Conservation (phyloP, 1,140 invertebrate species). For the Diorhabda sublineata region DNA sequence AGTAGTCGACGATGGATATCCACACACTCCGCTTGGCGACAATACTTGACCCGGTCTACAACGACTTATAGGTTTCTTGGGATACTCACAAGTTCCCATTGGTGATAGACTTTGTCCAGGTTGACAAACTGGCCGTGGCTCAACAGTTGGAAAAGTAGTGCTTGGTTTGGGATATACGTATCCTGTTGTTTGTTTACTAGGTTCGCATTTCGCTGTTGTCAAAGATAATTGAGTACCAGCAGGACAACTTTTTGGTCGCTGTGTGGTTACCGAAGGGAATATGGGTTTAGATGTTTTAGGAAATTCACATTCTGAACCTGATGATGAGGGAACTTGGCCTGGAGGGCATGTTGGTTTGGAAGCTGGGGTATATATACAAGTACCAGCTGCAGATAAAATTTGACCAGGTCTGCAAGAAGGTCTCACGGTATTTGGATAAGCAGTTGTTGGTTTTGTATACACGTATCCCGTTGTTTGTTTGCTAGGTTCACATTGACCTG, state of each 20-base stretch:
- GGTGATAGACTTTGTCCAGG: conserved; percentile 5
- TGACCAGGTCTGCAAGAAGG: conserved; percentile 9
- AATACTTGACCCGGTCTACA: conserved; percentile 11
- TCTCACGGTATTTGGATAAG: not conserved
- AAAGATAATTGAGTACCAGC: no score
- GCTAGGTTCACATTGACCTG: no score
- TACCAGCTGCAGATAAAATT: not conserved
- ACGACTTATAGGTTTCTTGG: not conserved
- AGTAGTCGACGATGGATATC: not conserved
- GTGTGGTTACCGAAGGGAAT: no score
- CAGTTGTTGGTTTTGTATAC: not conserved
- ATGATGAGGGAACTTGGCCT: not conserved
- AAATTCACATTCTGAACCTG: no score
- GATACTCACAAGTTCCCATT: conserved; percentile 6
- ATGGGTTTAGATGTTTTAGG: no score
- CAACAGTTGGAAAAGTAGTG: not conserved
- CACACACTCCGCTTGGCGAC: conserved; percentile 7
- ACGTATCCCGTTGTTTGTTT: not conserved
- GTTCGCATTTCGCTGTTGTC: no score
- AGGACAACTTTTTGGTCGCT: no score
- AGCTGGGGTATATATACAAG: not conserved
- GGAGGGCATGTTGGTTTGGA: not conserved
- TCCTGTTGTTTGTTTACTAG: no score
- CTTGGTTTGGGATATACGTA: no score
- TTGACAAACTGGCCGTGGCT: not conserved